Conservation (phyloP, 2,113 vertebrate species). For the Bostrychus sinensis region DNA sequence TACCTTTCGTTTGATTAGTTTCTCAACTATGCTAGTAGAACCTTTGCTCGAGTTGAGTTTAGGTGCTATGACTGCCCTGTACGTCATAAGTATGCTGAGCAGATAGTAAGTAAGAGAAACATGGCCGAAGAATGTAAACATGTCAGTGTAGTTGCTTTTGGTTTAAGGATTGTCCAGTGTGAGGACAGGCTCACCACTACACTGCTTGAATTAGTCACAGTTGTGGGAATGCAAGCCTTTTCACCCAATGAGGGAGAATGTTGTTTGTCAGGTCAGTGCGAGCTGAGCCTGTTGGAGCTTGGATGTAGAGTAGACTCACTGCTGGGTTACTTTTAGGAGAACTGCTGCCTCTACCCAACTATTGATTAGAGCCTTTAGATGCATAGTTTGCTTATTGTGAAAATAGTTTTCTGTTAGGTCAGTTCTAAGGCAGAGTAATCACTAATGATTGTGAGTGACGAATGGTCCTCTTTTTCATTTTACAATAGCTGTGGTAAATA, state of each 20-base stretch:
- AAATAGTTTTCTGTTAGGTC: conserved; percentile 14
- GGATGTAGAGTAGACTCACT: conserved; percentile 15
- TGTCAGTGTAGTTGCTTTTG: conserved; percentile 49
- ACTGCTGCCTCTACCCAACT: conserved; percentile 5
- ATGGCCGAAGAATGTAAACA: conserved; percentile 70
- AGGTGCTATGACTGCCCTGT: conserved; percentile 22
- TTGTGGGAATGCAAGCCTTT: conserved; percentile 51
- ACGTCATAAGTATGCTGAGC: conserved; percentile 16
- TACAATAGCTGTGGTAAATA: no score
- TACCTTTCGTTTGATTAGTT: neutral
- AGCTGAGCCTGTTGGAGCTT: conserved; percentile 45
- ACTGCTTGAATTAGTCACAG: conserved; percentile 55
- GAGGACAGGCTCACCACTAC: conserved; percentile 27
- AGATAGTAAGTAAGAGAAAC: conserved; percentile 60
- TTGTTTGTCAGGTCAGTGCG: conserved; percentile 64
- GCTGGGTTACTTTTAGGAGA: neutral
- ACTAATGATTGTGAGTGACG: conserved; percentile 35
- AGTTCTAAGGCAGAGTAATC: conserved; percentile 7
- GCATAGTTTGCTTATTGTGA: conserved; percentile 8
- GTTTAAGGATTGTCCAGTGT: conserved; percentile 36
- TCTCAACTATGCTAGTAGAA: neutral
- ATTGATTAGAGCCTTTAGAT: neutral
- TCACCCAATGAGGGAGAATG: conserved; percentile 68
- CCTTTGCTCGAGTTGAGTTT: conserved; percentile 24
- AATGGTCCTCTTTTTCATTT: no score